Percentiles rank a stretch among this genome's conserved stretches.
These are phyloP conservation scores for Gorsachius goisagi DNA, from an alignment of 2,113 vertebrate genomes.

Conservation along the genomic window DNA sequence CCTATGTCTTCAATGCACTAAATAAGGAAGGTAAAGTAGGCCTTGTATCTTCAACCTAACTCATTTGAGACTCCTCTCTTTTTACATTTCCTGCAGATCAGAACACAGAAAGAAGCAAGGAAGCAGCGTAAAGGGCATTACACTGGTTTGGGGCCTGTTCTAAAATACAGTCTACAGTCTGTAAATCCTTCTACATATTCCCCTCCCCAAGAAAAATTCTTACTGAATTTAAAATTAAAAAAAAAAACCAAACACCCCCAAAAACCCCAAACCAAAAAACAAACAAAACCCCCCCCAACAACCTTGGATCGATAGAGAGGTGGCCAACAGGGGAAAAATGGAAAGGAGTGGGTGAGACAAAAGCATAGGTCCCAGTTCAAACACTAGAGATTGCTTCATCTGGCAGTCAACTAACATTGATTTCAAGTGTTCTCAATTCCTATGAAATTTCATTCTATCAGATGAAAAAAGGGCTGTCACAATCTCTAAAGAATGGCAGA, in stretches of 20 bases:
- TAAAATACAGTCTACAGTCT: not conserved
- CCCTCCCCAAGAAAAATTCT: not conserved
- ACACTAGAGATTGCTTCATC: not conserved
- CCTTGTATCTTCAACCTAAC: not conserved
- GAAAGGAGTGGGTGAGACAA: not conserved
- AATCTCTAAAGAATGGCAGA: not conserved
- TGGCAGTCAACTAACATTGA: not conserved
- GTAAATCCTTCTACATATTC: not conserved
- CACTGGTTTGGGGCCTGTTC: not conserved
- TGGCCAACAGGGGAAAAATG: not conserved
- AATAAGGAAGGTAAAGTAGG: not conserved
- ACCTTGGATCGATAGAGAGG: not conserved
- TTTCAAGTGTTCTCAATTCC: not conserved
- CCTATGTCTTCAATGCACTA: not conserved
- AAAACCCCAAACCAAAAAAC: too few relatives aligned
- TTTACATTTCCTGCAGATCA: not conserved
- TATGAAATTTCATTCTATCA: not conserved
- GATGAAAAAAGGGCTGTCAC: not conserved
- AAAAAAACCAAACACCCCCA: too few relatives aligned
- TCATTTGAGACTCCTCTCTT: not conserved
- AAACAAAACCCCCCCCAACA: too few relatives aligned
- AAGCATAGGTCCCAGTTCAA: not conserved
- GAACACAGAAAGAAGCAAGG: not conserved
- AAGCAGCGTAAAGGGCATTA: not conserved
- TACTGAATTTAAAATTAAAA: not conserved